A percentile compares a stretch with the other conserved stretches of the same genome.
These are phyloP conservation scores for Serrognathus titanus DNA, from an alignment of 2,888 invertebrate genomes.

Conservation along the genomic window DNA sequence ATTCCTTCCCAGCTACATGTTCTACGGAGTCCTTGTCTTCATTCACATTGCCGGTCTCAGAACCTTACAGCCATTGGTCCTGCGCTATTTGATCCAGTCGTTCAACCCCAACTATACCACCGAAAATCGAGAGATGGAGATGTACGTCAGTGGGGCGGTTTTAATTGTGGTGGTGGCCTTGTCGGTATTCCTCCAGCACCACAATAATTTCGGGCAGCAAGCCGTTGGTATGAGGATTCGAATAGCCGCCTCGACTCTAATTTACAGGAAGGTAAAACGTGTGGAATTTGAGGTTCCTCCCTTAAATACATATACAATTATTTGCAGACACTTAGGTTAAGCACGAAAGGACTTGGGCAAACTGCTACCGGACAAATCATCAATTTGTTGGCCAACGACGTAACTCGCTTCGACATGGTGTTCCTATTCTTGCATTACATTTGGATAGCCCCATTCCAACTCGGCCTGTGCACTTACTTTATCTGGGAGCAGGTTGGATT, in stretches of 20 bases:
- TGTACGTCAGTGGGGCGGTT: slow-evolving; percentile 25
- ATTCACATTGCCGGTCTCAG: slow-evolving; percentile 56
- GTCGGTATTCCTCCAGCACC: slow-evolving; percentile 55
- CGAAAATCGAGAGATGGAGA: slow-evolving; percentile 11
- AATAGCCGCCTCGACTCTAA: slow-evolving; percentile 67
- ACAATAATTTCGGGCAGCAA: slow-evolving; percentile 51
- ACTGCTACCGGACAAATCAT: slow-evolving; percentile 81
- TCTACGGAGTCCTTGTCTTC: slow-evolving; percentile 56
- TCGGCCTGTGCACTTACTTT: slow-evolving; percentile 58
- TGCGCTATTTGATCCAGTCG: slow-evolving; percentile 59
- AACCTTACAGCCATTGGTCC: slow-evolving; percentile 60
- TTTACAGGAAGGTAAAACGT: slow-evolving; percentile 69
- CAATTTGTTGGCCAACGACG: slow-evolving; percentile 81
- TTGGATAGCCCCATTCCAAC: slow-evolving; percentile 77
- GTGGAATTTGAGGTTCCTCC: no score
- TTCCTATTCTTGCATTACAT: slow-evolving; percentile 68
- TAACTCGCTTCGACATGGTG: slow-evolving; percentile 73
- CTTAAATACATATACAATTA: not conserved
- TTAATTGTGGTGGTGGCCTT: slow-evolving; percentile 19
- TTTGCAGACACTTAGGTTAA: slow-evolving; percentile 57
- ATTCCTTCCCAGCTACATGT: slow-evolving; percentile 57
- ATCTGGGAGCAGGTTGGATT: slow-evolving; percentile 55
- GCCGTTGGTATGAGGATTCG: slow-evolving; percentile 70
- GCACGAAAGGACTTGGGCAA: slow-evolving; percentile 68
- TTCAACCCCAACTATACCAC: slow-evolving; percentile 40